These are phyloP conservation scores for Erpetoichthys calabaricus DNA, from an alignment of 2,797 vertebrate genomes.

Conservation along the genomic window DNA sequence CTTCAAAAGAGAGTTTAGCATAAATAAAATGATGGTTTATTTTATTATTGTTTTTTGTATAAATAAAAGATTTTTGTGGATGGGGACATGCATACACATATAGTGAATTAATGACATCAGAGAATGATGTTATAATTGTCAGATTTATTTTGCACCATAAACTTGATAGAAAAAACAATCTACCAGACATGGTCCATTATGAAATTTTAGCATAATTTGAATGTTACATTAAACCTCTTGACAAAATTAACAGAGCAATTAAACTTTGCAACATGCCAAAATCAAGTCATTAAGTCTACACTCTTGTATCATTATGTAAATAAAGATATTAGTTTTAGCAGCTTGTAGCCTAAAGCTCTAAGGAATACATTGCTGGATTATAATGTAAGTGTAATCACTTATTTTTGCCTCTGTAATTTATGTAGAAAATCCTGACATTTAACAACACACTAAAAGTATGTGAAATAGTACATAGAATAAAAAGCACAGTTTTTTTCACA, in stretches of 20 bases:
- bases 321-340: constrained; percentile 17
- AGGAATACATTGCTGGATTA: constrained; percentile 20
- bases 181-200: neutral
- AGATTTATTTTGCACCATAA: no score
- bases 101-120: no score
- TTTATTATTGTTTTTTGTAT: no score
- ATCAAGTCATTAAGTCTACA: constrained; percentile 14
- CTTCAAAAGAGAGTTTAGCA: no score
- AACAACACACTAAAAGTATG: no score
- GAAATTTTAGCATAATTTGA: constrained; percentile 13
- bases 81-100: no score
- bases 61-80: no score
- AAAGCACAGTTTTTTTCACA: no score
- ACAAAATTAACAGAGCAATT: constrained; percentile 21
- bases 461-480: no score
- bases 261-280: constrained; percentile 16
- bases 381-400: constrained; percentile 16
- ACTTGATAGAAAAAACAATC: no score
- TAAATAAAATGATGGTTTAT: no score
- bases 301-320: neutral
- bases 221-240: constrained; percentile 17
- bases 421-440: neutral
- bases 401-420: constrained; percentile 17
- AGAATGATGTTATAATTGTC: no score
- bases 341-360: constrained; percentile 15